Evolutionary conservation across 2,888 invertebrate genomes (phyloP), one percentile per base, ranked within the genome.

Genomic region (Agriopis marginaria): DNA sequence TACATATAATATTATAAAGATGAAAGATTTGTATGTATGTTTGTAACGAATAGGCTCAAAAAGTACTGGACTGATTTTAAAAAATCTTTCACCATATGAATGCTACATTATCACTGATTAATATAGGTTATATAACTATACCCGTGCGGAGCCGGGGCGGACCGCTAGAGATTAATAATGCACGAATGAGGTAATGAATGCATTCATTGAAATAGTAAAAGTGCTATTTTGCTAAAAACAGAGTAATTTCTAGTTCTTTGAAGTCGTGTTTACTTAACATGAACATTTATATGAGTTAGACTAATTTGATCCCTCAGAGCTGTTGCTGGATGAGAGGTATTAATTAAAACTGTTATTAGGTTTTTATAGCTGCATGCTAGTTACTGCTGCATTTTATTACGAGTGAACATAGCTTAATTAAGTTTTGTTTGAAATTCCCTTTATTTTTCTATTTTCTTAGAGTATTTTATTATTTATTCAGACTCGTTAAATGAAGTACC

Each of bases 271-370:
- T 64, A 73, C 68, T 73, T 69, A 71, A 72, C 66, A 64, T 59
- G 8, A 14, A 49, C 23, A 39, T 39, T 60, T 49, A 58, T 55
- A 71, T 60, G 64, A 71, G 70, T 71, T 56, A 73, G 71, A 74
- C 66, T 72, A 74, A 75, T 77, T 73, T 71, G 59, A 73, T 73
- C 65, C 66, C 68, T 54, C 32, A 66, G 64, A 70, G 71, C 65
- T 70, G 62, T 67, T 76, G 66, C 67, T 64, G 58, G 66, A 68
- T 66, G 67, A 66, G 68, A 67, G 47, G 58, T 66, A 75, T 71
- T 77, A 69, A 74, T 72, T 74, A 74, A 74, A 49, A 60, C 55
- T 70, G 70, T 58, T 44, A 56, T 14, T 61, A 64, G 49, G 63
- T 61, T 68, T 23, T 66, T 61, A 68, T 53, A 39, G 39, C 44